phyloP scores from a whole-genome alignment of 2,113 vertebrate species.

The Scolopax mira region DNA sequence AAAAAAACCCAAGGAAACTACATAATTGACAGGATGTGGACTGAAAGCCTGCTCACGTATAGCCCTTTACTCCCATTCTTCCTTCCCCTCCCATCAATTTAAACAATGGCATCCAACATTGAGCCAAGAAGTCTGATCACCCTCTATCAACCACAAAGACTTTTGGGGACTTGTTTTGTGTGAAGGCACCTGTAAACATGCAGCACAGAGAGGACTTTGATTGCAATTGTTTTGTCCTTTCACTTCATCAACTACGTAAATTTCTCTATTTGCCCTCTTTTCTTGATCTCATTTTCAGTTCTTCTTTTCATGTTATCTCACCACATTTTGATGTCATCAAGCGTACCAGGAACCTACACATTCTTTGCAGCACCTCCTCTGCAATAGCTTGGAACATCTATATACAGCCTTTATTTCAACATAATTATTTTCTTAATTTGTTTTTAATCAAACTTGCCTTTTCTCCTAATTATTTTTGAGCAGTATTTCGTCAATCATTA shows the following conservation, averaged over 20 bases:
- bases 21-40: accelerated
- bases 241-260: not conserved
- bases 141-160: not conserved
- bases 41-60: accelerated
- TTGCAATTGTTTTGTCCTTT: not conserved
- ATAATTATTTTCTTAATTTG: not conserved
- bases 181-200: not conserved
- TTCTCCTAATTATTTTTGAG: not conserved
- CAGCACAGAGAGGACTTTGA: not conserved
- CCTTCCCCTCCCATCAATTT: not conserved
- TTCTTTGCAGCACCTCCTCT: not conserved
- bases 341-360: not conserved
- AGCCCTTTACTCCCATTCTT: not conserved
- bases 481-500: not conserved
- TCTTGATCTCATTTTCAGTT: not conserved
- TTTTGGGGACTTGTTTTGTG: not conserved
- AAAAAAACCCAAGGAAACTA: not conserved
- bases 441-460: not conserved
- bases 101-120: not conserved
- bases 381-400: not conserved
- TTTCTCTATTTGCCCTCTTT: not conserved
- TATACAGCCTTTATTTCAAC: not conserved
- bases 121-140: not conserved
- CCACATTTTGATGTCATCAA: not conserved
- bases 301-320: not conserved